Evolutionary conservation across 2,113 vertebrate species (phyloP).

Genomic region (Callorhinus ursinus): DNA sequence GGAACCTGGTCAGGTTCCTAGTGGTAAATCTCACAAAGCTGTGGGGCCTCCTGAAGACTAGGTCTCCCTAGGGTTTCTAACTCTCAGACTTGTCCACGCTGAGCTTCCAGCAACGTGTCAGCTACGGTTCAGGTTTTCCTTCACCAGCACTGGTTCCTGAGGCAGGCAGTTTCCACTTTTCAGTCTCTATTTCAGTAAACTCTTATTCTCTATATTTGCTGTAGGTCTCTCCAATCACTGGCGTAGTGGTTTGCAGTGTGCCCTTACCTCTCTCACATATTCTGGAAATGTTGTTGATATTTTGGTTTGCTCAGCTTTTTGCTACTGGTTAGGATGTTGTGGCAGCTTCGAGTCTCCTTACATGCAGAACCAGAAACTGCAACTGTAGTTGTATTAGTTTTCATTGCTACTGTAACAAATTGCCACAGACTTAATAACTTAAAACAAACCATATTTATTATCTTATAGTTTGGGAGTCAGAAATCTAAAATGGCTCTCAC

Average conservation of each 20-base stretch:
- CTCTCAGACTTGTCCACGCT: not conserved
- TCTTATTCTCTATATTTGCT: not conserved
- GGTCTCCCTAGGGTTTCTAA: not conserved
- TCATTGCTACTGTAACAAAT: not conserved
- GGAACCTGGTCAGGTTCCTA: too few species aligned
- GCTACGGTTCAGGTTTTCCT: not conserved
- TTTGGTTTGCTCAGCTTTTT: not conserved
- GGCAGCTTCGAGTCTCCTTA: not conserved
- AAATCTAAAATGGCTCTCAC: not conserved
- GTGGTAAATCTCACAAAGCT: not conserved
- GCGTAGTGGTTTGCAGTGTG: not conserved
- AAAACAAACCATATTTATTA: not conserved
- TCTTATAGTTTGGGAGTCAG: not conserved
- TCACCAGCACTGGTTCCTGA: not conserved
- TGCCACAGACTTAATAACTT: not conserved
- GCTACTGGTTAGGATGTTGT: not conserved
- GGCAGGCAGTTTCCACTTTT: not conserved
- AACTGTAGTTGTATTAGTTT: not conserved
- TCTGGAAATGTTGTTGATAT: not conserved
- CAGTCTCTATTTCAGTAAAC: not conserved
- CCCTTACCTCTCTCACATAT: not conserved
- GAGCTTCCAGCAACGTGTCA: not conserved
- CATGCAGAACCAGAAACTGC: not conserved
- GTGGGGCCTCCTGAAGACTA: not conserved
- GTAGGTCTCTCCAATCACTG: not conserved